These are phyloP conservation scores for Drosophila arizonae DNA, from an alignment of 1,140 invertebrate genomes.

Conservation along the genomic window DNA sequence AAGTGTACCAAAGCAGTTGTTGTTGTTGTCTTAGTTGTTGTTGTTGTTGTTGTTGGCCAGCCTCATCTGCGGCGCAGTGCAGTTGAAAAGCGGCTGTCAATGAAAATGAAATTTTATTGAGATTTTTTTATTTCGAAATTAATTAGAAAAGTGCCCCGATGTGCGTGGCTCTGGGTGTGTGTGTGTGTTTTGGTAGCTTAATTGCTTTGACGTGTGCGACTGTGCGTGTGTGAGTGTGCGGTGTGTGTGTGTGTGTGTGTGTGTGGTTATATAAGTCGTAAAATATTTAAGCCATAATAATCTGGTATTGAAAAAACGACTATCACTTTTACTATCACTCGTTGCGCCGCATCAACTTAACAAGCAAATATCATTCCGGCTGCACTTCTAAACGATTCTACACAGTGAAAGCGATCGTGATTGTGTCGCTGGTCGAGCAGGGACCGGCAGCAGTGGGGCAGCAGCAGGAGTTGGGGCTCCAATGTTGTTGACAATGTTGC, in stretches of 20 bases:
- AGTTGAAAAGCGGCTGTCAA: constrained; percentile 80
- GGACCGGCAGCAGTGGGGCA: too few relatives aligned
- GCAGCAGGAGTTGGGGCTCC: too few relatives aligned
- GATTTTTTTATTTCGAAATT: constrained; percentile 71
- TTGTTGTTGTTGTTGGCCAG: constrained; percentile 40
- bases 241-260: constrained; percentile 35
- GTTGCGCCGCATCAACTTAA: constrained; percentile 38
- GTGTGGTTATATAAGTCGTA: constrained; percentile 78
- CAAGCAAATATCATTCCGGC: constrained; percentile 59
- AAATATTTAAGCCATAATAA: constrained; percentile 81
- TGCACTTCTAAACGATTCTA: constrained; percentile 71
- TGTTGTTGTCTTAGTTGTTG: constrained; percentile 49
- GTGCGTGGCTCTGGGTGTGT: constrained; percentile 35
- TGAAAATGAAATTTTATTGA: constrained; percentile 82
- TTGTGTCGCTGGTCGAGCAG: neutral
- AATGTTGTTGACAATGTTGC: constrained; percentile 60
- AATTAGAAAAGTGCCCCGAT: constrained; percentile 71
- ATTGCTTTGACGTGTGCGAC: constrained; percentile 67
- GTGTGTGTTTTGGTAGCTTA: constrained; percentile 69
- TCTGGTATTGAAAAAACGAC: constrained; percentile 77
- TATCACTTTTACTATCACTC: constrained; percentile 78
- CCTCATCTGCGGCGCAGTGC: constrained; percentile 56
- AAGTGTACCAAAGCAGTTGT: constrained; percentile 64
- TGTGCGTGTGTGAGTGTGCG: constrained; percentile 18
- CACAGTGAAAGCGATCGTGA: constrained; percentile 63